Evolutionary conservation across 2,113 vertebrate genomes (phyloP).

Genomic region (Coptodon bakossiorum): DNA sequence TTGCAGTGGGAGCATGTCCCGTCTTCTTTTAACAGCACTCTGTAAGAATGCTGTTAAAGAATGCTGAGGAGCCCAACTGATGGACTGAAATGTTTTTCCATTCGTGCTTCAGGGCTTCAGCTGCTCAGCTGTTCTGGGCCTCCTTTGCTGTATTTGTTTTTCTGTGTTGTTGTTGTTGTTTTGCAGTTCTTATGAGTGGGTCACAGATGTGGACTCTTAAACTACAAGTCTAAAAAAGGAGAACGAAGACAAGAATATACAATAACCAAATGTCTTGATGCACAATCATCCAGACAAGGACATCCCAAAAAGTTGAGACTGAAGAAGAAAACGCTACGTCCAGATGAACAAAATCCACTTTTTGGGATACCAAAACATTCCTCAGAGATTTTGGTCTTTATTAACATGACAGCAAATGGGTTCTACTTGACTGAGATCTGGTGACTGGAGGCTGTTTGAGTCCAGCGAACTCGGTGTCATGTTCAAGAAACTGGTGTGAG

Average conservation of each 20-base stretch:
- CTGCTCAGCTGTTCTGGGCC: neutral
- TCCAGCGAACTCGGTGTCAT: neutral
- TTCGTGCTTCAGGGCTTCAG: neutral
- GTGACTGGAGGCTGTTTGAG: accelerated
- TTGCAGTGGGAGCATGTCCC: neutral
- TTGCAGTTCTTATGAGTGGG: neutral
- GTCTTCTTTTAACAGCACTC: neutral
- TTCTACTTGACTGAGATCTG: neutral
- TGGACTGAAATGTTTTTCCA: neutral
- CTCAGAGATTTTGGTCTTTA: neutral
- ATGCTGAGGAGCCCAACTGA: neutral
- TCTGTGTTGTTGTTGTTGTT: neutral
- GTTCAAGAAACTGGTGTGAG: neutral
- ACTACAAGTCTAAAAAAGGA: neutral
- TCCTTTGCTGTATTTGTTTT: neutral
- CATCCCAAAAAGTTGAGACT: neutral
- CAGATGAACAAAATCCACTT: neutral
- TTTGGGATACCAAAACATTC: neutral
- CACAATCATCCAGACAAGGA: neutral
- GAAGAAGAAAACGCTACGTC: neutral
- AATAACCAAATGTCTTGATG: neutral
- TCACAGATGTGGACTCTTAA: neutral
- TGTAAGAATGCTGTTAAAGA: neutral
- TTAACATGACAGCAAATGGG: neutral
- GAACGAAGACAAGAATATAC: neutral